Percentiles rank a stretch among this genome's conserved stretches.
phyloP scores from a whole-genome alignment of 2,888 invertebrate genomes.

The Aporophyla nigra region DNA sequence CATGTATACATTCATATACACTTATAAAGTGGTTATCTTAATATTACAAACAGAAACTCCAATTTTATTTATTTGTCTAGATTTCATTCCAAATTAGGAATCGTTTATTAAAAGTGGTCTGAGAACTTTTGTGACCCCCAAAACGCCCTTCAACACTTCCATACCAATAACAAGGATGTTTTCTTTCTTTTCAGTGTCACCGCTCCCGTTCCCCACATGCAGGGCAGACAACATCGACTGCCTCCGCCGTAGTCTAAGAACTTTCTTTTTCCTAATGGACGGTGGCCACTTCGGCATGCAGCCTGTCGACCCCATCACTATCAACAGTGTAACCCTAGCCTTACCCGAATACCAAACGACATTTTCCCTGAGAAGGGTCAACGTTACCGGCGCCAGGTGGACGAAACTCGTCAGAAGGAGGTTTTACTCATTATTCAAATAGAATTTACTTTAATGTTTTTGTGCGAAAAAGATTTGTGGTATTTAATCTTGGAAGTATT shows the following conservation, averaged over 20 bases:
- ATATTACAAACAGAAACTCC: too few relatives aligned
- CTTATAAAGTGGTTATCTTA: too few relatives aligned
- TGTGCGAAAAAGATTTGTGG: slow-evolving; percentile 31
- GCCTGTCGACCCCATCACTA: slow-evolving; percentile 79
- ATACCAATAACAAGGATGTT: background rate
- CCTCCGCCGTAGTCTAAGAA: slow-evolving; percentile 83
- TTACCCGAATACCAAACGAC: slow-evolving; percentile 82
- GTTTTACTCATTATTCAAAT: slow-evolving; percentile 69
- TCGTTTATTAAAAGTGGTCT: background rate
- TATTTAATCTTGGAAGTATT: slow-evolving; percentile 25
- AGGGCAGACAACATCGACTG: slow-evolving; percentile 83
- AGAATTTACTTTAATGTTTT: slow-evolving; percentile 23
- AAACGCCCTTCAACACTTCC: background rate
- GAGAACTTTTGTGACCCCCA: too few relatives aligned
- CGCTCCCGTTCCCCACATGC: slow-evolving; percentile 85
- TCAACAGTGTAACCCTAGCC: slow-evolving; percentile 83
- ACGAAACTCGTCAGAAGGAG: slow-evolving; percentile 82
- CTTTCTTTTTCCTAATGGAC: slow-evolving; percentile 87
- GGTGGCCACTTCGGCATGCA: slow-evolving; percentile 82
- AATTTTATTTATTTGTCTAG: too few relatives aligned
- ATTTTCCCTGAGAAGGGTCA: slow-evolving; percentile 82
- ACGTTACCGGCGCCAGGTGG: slow-evolving; percentile 87
- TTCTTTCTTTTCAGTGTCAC: slow-evolving; percentile 70
- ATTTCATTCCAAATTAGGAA: background rate
- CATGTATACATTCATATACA: too few relatives aligned